These are phyloP conservation scores for Bujurquina vittata DNA, from an alignment of 2,113 vertebrate genomes.

Conservation along the genomic window DNA sequence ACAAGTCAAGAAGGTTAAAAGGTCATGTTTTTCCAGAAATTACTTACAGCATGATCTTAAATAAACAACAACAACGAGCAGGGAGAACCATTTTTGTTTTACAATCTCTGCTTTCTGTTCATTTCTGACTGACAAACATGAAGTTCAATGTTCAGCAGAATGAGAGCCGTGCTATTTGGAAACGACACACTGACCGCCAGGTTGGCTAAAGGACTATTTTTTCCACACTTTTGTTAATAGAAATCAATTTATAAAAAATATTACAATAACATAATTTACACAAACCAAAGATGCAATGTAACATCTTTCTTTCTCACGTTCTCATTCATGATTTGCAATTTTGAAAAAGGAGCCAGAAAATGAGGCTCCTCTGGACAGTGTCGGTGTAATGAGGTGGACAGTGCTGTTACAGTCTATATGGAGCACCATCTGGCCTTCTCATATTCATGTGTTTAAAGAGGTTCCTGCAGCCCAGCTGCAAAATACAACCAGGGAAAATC, in stretches of 20 bases:
- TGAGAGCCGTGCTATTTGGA: neutral
- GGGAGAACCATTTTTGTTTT: neutral
- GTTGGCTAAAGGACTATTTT: neutral
- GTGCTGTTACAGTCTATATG: conserved; percentile 50
- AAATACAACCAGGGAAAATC: conserved; percentile 63
- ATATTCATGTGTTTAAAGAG: conserved; percentile 59
- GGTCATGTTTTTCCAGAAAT: conserved; percentile 49
- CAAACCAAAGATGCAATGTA: neutral
- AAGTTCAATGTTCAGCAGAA: neutral
- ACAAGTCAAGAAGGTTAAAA: conserved; percentile 48
- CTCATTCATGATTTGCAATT: conserved; percentile 37
- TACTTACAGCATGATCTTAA: neutral
- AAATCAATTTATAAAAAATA: neutral
- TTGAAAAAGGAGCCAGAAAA: conserved; percentile 39
- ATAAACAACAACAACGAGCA: conserved; percentile 29
- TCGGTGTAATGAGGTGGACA: conserved; percentile 68
- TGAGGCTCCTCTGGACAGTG: conserved; percentile 59
- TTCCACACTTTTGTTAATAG: neutral
- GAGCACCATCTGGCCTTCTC: conserved; percentile 68
- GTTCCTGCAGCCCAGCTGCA: conserved; percentile 61
- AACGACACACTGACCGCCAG: neutral
- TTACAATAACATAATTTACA: neutral
- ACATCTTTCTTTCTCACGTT: neutral
- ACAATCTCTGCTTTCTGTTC: neutral
- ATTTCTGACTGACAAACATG: neutral